Percentiles rank a stretch among this genome's conserved stretches.
phyloP scores from a whole-genome alignment of 2,113 vertebrate genomes.

The Daphoenositta chrysoptera region DNA sequence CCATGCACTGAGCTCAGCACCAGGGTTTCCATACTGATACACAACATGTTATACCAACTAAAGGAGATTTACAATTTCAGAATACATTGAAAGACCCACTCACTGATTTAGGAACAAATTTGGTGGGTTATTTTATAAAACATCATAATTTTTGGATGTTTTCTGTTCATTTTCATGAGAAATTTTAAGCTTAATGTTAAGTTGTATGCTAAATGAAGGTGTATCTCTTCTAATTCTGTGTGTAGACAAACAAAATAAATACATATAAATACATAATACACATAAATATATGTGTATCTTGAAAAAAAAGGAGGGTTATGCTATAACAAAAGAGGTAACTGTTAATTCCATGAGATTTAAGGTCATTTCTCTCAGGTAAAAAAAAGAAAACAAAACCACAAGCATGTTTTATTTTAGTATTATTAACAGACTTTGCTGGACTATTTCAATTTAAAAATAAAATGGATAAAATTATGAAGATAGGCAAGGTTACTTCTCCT shows the following conservation, averaged over 20 bases:
- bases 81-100: not conserved
- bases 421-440: not conserved
- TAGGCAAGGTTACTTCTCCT: not conserved
- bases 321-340: not conserved
- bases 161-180: not conserved
- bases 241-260: not conserved
- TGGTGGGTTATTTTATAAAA: not conserved
- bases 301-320: fast-evolving
- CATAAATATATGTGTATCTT: not conserved
- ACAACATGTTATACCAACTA: not conserved
- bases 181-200: not conserved
- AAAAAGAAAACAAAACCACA: not conserved
- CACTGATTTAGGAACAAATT: not conserved
- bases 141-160: not conserved
- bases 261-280: not conserved
- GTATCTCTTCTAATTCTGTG: not conserved
- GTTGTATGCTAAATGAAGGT: not conserved
- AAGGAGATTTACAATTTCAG: not conserved
- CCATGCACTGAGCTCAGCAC: not conserved
- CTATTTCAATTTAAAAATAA: not conserved
- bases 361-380: not conserved
- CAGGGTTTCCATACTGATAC: not conserved
- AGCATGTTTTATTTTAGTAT: not conserved
- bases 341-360: not conserved
- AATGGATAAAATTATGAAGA: not conserved